Evolutionary conservation across 2,888 invertebrate genomes (phyloP), one percentile per base, ranked within the genome.

Genomic region (Tanytarsus gracilentus): DNA sequence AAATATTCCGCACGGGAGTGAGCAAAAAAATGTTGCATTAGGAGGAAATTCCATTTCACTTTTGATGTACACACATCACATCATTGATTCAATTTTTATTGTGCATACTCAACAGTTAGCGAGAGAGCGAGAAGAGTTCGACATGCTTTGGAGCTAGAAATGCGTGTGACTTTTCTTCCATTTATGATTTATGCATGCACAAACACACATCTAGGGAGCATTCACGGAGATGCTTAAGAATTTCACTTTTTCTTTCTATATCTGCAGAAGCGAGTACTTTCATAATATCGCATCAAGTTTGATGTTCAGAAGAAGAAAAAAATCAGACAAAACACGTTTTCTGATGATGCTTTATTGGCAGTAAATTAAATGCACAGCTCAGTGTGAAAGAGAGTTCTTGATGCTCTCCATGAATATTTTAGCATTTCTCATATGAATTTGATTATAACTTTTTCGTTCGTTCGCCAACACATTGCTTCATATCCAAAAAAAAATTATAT

Each of bases 161-260:
- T 52, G 52, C 52, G 52, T 52, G 52, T 29, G 52, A 52, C 30
- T 51, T 52, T 51, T 52, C 30, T 23, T n/a, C 33, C 11, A 11
- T 44, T 52, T 8, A 30, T 23, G 18, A 14, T 51, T 6, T 51
- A 40, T n/a, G n/a, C n/a, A n/a, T n/a, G n/a, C n/a, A n/a, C n/a
- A n/a, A n/a, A n/a, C n/a, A n/a, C n/a, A n/a, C n/a, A n/a, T n/a
- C n/a, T n/a, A n/a, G n/a, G n/a, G n/a, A n/a, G 18, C 44, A 44
- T 44, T 25, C 14, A 49, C 26, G 25, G 25, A 26, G 14, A 14
- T 16, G 9, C 9, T 9, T 52, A 30, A 52, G 52, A 52, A 52
- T 52, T 52, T 52, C 52, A 52, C 52, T 52, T 52, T 52, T 29
- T 33, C 9, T 33, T n/a, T 44, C 11, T 23, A 44, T 8, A 44